Percentiles rank a stretch among this genome's conserved stretches.
Evolutionary conservation across 2,888 invertebrate species (phyloP).

Genomic region (Tipula unca): DNA sequence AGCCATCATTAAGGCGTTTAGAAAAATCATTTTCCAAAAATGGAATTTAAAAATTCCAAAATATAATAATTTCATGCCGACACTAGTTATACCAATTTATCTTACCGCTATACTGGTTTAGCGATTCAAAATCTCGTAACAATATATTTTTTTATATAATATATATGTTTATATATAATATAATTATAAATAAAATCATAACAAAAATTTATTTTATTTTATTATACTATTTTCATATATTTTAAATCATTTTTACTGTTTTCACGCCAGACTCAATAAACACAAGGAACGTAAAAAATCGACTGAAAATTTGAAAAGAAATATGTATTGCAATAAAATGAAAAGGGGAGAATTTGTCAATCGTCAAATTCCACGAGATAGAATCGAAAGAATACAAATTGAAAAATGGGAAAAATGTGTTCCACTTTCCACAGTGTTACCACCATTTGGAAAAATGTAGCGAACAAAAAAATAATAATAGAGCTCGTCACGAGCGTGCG

Average conservation of each 20-base stretch:
- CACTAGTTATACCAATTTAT: not conserved
- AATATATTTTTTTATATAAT: not conserved
- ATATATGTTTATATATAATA: not conserved
- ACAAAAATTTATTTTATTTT: no score
- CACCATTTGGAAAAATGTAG: no score
- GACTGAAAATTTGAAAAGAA: not conserved
- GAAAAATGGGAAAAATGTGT: not conserved
- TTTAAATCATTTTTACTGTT: not conserved
- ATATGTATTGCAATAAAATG: not conserved
- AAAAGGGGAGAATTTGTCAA: not conserved
- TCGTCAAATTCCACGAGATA: not conserved
- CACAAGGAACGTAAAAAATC: not conserved
- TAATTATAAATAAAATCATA: not conserved
- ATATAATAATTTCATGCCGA: not conserved
- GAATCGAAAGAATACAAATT: not conserved
- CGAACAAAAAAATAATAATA: no score
- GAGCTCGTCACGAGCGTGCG: no score
- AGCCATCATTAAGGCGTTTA: not conserved
- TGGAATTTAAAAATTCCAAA: not conserved
- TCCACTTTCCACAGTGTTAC: no score
- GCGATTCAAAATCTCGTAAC: not conserved
- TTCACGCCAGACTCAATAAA: not conserved
- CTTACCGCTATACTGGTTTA: not conserved
- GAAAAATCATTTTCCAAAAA: not conserved
- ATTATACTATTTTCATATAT: no score